A percentile compares a stretch with the other conserved stretches of the same genome.
Conservation (phyloP, 2,888 invertebrate species). For the Campaea margaritaria region DNA sequence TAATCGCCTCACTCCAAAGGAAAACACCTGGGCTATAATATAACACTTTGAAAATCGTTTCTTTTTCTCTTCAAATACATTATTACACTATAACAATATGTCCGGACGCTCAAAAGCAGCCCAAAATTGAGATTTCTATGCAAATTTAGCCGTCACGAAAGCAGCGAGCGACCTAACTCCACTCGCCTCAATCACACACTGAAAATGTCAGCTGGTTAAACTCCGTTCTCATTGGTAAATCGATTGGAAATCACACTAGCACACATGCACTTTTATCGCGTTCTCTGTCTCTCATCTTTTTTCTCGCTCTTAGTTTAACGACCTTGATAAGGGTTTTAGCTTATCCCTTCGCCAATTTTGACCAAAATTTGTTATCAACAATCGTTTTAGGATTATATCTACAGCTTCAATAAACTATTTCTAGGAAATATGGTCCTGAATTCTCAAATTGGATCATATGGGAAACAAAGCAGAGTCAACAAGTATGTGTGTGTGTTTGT, state of each 20-base stretch:
- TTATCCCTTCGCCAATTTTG: conserved; percentile 42
- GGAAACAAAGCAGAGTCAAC: conserved; percentile 79
- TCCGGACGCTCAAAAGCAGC: conserved; percentile 76
- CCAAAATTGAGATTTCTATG: conserved; percentile 69
- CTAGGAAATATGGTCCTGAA: conserved; percentile 12
- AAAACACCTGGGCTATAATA: conserved; percentile 83
- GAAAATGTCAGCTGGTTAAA: conserved; percentile 78
- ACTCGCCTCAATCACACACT: conserved; percentile 72
- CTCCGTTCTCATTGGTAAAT: conserved; percentile 80
- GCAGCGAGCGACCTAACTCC: conserved; percentile 64
- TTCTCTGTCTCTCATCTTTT: conserved; percentile 55
- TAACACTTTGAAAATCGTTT: conserved; percentile 81
- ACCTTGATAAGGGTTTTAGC: conserved; percentile 66
- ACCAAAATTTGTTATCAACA: conserved; percentile 22
- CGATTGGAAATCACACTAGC: conserved; percentile 71
- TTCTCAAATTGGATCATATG: conserved; percentile 68
- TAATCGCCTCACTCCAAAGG: conserved; percentile 64
- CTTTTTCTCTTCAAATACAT: conserved; percentile 85
- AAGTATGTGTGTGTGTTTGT: conserved; percentile 57
- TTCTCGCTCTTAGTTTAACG: conserved; percentile 66
- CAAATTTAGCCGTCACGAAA: conserved; percentile 53
- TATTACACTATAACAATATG: conserved; percentile 79
- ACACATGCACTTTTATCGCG: conserved; percentile 58
- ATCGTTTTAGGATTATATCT: conserved; percentile 34
- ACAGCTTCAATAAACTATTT: conserved; percentile 32